Evolutionary conservation across 2,113 vertebrate species (phyloP).

Genomic region (Uria aalge): DNA sequence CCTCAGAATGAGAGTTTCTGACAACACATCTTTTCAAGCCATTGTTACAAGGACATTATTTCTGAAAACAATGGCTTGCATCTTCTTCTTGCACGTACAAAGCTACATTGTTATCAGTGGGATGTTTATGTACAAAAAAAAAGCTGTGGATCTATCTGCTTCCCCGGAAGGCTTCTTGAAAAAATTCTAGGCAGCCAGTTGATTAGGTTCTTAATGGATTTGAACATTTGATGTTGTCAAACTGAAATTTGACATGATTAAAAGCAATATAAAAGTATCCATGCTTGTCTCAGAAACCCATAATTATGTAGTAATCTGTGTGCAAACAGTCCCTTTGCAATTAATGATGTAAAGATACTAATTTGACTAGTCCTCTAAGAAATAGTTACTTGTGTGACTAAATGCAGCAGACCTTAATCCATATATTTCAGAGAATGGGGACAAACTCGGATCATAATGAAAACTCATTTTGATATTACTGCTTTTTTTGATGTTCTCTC

Average conservation of each 20-base stretch:
- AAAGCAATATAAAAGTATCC: background rate
- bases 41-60: background rate
- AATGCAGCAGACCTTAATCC: background rate
- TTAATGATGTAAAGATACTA: background rate
- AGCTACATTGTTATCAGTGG: background rate
- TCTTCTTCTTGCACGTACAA: background rate
- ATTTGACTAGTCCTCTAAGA: background rate
- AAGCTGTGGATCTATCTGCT: background rate
- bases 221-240: background rate
- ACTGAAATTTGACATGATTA: background rate
- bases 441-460: background rate
- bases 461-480: background rate
- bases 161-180: background rate
- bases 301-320: background rate
- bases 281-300: background rate
- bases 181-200: background rate
- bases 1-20: background rate
- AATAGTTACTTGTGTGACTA: background rate
- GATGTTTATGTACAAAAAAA: background rate
- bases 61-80: background rate
- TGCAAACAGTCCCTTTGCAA: background rate
- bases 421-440: background rate
- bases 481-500: background rate
- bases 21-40: background rate
- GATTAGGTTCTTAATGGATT: background rate